Evolutionary conservation across 2,888 invertebrate genomes (phyloP).

Genomic region (Machimus atricapillus): DNA sequence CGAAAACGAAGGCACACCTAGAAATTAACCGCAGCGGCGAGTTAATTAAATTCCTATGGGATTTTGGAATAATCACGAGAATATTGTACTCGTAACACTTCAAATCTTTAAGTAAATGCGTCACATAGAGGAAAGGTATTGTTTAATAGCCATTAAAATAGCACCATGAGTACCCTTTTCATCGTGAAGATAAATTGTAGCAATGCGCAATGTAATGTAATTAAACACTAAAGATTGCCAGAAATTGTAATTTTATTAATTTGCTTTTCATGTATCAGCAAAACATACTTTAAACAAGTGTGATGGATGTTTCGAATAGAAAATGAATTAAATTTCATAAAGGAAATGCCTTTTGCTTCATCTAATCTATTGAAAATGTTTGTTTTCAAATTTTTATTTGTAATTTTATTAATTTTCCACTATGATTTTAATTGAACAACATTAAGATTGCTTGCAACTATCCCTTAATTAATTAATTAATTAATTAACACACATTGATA

Average conservation of each 20-base stretch:
- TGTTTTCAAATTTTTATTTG: neutral
- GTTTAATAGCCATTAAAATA: neutral
- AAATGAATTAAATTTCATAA: neutral
- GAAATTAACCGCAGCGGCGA: neutral
- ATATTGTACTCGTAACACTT: neutral
- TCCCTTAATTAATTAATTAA: too few relatives aligned
- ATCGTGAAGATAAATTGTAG: neutral
- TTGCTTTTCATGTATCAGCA: neutral
- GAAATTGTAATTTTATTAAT: neutral
- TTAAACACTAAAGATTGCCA: neutral
- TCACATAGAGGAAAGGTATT: neutral
- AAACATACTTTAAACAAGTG: neutral
- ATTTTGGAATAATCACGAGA: neutral
- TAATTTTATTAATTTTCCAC: neutral
- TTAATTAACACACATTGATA: too few relatives aligned
- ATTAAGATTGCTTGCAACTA: too few relatives aligned
- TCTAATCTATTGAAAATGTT: neutral
- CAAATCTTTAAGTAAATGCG: neutral
- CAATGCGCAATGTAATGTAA: neutral
- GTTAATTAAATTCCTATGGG: neutral
- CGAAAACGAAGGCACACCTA: neutral
- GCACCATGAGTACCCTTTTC: neutral
- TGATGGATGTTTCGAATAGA: neutral
- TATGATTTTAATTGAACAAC: too few relatives aligned
- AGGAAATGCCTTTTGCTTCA: neutral